These are phyloP conservation scores for Caenorhabditis sp. DNA, from an alignment of 2,888 invertebrate genomes.

Conservation along the genomic window DNA sequence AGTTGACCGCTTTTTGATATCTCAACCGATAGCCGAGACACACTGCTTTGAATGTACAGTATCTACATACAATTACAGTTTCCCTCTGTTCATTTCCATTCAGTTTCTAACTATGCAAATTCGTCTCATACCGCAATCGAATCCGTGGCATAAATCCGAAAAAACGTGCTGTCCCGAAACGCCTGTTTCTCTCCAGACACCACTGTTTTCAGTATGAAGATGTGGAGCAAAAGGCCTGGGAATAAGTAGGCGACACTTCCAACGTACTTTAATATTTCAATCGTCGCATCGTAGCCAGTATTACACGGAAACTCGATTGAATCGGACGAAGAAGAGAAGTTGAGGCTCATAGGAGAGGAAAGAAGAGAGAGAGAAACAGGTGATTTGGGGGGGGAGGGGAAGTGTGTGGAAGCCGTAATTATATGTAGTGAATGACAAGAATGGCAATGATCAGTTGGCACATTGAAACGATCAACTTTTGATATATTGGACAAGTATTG, in stretches of 20 bases:
- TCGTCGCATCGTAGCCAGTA: not conserved
- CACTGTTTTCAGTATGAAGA: not conserved
- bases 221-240: constrained; percentile 6
- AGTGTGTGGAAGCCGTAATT: too few species aligned
- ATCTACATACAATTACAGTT: not conserved
- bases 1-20: too few species aligned
- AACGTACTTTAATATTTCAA: constrained; percentile 14
- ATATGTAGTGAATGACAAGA: too few species aligned
- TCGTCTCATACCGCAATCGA: constrained; percentile 10
- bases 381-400: too few species aligned
- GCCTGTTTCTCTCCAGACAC: not conserved
- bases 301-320: constrained; percentile 1
- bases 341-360: too few species aligned
- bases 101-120: not conserved
- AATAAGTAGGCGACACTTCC: constrained; percentile 3
- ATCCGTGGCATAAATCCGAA: not conserved
- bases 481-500: too few species aligned
- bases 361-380: too few species aligned
- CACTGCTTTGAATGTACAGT: not conserved
- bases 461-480: too few species aligned
- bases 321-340: not conserved
- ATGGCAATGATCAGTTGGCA: too few species aligned
- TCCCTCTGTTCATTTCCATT: constrained; percentile 9
- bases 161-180: constrained; percentile 19
- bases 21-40: too few species aligned